Percentiles rank a stretch among this genome's conserved stretches.
phyloP scores from a whole-genome alignment of 2,888 invertebrate genomes.

The Platycnemis pennipes region DNA sequence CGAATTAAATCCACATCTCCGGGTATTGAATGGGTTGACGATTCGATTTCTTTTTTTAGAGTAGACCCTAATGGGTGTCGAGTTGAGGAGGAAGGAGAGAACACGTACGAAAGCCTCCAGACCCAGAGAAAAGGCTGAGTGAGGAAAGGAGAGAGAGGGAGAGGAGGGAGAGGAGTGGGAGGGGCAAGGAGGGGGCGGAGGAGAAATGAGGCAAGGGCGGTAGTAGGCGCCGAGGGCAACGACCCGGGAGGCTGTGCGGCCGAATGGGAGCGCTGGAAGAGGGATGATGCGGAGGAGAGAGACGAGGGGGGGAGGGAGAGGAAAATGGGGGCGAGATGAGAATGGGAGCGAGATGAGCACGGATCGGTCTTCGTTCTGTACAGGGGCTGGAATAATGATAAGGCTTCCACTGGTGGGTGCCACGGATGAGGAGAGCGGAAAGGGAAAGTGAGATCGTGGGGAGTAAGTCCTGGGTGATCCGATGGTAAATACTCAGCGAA shows the following conservation, averaged over 20 bases:
- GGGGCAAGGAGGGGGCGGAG: neutral
- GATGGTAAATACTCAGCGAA: too few relatives aligned
- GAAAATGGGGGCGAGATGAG: neutral
- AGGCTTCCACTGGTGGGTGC: neutral
- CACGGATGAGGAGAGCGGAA: neutral
- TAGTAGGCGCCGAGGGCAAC: neutral
- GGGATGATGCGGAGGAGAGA: neutral
- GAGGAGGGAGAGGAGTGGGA: neutral
- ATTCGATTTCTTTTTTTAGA: too few relatives aligned
- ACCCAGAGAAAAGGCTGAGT: neutral
- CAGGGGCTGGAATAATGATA: neutral
- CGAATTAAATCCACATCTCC: neutral
- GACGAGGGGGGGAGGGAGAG: neutral
- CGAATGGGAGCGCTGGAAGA: constrained; percentile 6
- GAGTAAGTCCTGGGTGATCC: too few relatives aligned
- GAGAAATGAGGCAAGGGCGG: too few relatives aligned
- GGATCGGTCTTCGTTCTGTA: neutral
- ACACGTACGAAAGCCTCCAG: too few relatives aligned
- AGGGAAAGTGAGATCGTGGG: neutral
- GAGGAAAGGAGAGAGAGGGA: neutral
- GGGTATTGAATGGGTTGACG: neutral
- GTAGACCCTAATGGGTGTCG: too few relatives aligned
- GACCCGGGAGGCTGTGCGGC: neutral
- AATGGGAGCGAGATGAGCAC: neutral
- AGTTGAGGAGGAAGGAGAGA: too few relatives aligned